These are phyloP conservation scores for Takifugu ocellatus DNA, from an alignment of 2,797 vertebrate genomes.

Conservation along the genomic window DNA sequence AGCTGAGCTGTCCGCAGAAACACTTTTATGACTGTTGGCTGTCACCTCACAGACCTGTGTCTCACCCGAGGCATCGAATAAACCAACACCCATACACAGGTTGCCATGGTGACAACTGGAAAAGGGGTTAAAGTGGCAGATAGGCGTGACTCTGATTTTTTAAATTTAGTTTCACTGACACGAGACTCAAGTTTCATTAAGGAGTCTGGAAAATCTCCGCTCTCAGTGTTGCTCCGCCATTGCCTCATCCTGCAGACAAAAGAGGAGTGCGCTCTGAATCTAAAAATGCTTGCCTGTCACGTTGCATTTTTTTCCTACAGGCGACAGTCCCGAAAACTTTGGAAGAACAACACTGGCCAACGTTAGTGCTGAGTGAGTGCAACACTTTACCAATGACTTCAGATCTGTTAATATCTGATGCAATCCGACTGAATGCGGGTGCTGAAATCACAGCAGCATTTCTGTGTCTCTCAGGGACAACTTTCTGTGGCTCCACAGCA, in stretches of 20 bases:
- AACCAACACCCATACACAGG: slow-evolving; percentile 35
- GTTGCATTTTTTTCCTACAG: slow-evolving; percentile 72
- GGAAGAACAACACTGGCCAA: slow-evolving; percentile 93
- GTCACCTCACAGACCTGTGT: slow-evolving; percentile 51
- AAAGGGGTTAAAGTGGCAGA: slow-evolving; percentile 40
- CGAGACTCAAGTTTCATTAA: slow-evolving; percentile 30
- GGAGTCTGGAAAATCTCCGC: slow-evolving; percentile 9
- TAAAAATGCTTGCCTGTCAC: slow-evolving; percentile 39
- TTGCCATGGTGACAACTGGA: slow-evolving; percentile 58
- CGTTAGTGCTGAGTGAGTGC: slow-evolving; percentile 86
- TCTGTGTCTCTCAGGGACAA: slow-evolving; percentile 73
- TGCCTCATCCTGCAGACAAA: slow-evolving; percentile 30
- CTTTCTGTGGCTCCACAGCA: slow-evolving; percentile 91
- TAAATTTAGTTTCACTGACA: slow-evolving; percentile 31
- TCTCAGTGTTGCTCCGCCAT: slow-evolving; percentile 44
- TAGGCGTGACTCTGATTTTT: slow-evolving; percentile 20
- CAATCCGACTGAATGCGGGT: no score
- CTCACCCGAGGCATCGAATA: slow-evolving; percentile 55
- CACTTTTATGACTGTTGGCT: slow-evolving; percentile 50
- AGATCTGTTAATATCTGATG: slow-evolving; percentile 12
- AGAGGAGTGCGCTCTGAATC: slow-evolving; percentile 10
- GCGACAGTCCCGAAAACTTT: slow-evolving; percentile 86
- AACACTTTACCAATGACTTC: slow-evolving; percentile 30
- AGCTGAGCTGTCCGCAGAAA: slow-evolving; percentile 37
- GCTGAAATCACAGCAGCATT: no score